Evolutionary conservation across 53 echinoderm and acorn worm species (phyloP), one percentile per base, ranked within the genome.

Genomic region (Actinopyga echinites): DNA sequence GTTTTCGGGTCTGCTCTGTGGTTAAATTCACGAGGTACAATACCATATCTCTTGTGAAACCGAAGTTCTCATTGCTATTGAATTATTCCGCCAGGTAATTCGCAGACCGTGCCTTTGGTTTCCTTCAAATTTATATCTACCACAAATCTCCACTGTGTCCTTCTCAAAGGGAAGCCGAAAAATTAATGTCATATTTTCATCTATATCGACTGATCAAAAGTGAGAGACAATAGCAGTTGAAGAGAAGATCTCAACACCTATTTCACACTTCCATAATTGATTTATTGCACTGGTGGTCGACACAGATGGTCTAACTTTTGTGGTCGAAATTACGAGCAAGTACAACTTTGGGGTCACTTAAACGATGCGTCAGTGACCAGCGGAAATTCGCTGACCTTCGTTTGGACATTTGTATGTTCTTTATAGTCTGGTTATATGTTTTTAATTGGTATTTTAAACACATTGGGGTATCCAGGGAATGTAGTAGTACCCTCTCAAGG

Each of bases 251-350:
- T 78, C 78, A 78, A 56, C 78, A 78, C 78, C 78, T 78, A 78
- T 56, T 78, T 78, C 78, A 78, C 78, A 55, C 78, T 78, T n/a
- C 19, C 12, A 30, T 78, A 78, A 78, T 78, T 78, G 78, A 78
- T 78, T 78, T 78, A 78, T 78, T 6, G 42, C 42, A 24, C 26
- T 40, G 25, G 71, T 34, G 71, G 71, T 71, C 71, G 44, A 26
- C 42, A 71, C 71, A 71, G 71, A 38, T 71, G 71, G 71, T 71
- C 24, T 71, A 19, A 17, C 49, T 49, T 40, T 49, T 49, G 49
- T 49, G 49, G 49, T 49, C 49, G 49, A 49, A 49, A 49, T 49
- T 49, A 49, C 49, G 49, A 49, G 49, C 49, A 49, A 49, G 49
- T 49, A 49, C 49, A 49, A 49, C 49, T 49, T 15, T 49, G 49